Evolutionary conservation across 2,113 vertebrate genomes (phyloP).

Genomic region (Mastomys natalensis): DNA sequence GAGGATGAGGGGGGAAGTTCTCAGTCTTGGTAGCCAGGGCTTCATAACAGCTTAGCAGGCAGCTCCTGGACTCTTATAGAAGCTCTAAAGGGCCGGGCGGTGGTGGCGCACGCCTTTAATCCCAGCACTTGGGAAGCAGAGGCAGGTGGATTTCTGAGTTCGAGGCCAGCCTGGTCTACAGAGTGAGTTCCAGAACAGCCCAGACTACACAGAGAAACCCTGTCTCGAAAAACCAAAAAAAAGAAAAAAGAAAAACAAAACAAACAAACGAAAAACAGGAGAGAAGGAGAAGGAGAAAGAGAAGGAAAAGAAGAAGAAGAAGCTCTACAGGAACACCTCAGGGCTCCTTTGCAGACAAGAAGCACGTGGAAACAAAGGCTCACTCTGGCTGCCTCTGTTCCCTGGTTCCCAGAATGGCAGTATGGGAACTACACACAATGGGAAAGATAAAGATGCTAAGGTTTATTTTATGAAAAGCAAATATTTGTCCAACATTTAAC

Average conservation of each 20-base stretch:
- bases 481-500: conserved; percentile 80
- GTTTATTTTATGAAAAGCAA: conserved; percentile 79
- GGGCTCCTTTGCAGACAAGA: not conserved
- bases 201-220: too few relatives aligned
- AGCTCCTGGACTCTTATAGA: not conserved
- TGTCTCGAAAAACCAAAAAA: too few relatives aligned
- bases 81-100: too few relatives aligned
- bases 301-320: too few relatives aligned
- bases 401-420: conserved; percentile 65
- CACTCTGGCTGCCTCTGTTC: conserved; percentile 54
- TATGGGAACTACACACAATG: conserved; percentile 67
- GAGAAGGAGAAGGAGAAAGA: too few relatives aligned
- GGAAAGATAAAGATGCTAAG: conserved; percentile 75
- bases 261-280: too few relatives aligned
- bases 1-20: not conserved
- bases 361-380: conserved; percentile 58
- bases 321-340: not conserved
- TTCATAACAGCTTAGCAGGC: not conserved
- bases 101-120: too few relatives aligned
- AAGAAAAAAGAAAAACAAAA: too few relatives aligned
- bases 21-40: not conserved
- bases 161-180: too few relatives aligned
- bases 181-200: too few relatives aligned
- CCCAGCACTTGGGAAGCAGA: too few relatives aligned
- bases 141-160: too few relatives aligned